phyloP scores from a whole-genome alignment of 2,888 invertebrate species.

The Chrysolina haemoptera region DNA sequence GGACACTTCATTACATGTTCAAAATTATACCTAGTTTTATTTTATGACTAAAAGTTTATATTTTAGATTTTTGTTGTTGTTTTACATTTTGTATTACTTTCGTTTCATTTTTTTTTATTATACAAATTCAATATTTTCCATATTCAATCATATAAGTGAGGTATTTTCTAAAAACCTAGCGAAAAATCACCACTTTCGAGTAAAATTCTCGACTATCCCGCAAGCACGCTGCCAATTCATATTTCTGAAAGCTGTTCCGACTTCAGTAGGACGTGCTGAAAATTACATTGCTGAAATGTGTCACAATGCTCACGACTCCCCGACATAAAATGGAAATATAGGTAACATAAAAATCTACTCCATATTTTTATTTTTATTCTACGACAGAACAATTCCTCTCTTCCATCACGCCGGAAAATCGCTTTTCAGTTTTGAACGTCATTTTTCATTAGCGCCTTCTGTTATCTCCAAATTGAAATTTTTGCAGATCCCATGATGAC shows the following conservation, averaged over 20 bases:
- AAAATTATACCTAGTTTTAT: too few relatives aligned
- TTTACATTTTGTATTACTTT: too few relatives aligned
- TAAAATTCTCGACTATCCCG: not conserved
- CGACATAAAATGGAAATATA: slow-evolving; percentile 42
- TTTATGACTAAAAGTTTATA: too few relatives aligned
- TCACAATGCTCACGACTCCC: slow-evolving; percentile 36
- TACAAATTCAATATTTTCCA: too few relatives aligned
- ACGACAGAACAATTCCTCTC: slow-evolving; percentile 18
- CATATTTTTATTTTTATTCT: slow-evolving; percentile 37
- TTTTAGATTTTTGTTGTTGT: too few relatives aligned
- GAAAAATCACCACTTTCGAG: not conserved
- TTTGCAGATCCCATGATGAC: slow-evolving; percentile 33
- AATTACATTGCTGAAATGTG: slow-evolving; percentile 42
- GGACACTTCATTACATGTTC: too few relatives aligned
- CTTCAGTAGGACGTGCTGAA: slow-evolving; percentile 33
- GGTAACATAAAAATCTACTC: slow-evolving; percentile 43
- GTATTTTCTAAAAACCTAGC: not conserved
- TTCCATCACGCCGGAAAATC: slow-evolving; percentile 29
- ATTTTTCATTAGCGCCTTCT: slow-evolving; percentile 35
- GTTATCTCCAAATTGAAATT: slow-evolving; percentile 27
- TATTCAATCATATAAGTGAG: too few relatives aligned
- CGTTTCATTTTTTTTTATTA: too few relatives aligned
- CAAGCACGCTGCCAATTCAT: slow-evolving; percentile 34
- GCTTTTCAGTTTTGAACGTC: slow-evolving; percentile 24
- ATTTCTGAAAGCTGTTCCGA: slow-evolving; percentile 29